phyloP scores from a whole-genome alignment of 2,113 vertebrate genomes.

The chimpanzee (Pan troglodytes) region DNA sequence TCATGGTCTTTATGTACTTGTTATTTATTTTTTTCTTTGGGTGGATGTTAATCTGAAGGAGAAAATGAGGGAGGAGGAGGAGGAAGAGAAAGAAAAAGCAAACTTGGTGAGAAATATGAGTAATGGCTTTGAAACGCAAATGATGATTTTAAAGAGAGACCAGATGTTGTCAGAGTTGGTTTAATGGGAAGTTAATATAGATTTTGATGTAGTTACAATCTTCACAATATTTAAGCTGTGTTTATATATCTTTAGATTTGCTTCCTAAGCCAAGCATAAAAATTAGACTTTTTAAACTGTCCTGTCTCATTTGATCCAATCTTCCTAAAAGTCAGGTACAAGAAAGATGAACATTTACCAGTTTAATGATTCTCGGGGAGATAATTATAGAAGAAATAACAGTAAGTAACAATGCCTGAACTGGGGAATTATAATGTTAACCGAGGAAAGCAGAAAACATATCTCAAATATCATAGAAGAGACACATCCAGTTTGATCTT shows the following conservation, averaged over 20 bases:
- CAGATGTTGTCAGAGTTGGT: background rate
- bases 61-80: background rate
- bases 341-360: conserved; percentile 7
- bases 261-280: background rate
- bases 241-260: background rate
- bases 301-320: conserved; percentile 23
- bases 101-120: background rate
- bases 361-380: background rate
- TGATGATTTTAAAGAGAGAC: background rate
- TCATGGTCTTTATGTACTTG: background rate
- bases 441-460: background rate
- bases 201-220: background rate
- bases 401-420: background rate
- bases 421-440: background rate
- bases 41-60: background rate
- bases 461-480: background rate
- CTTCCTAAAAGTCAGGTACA: background rate
- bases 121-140: background rate
- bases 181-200: background rate
- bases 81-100: background rate
- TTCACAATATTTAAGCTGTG: background rate
- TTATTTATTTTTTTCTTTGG: background rate
- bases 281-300: background rate
- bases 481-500: background rate
- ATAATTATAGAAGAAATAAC: background rate